A percentile compares a stretch with the other conserved stretches of the same genome.
Conservation (phyloP, 2,797 vertebrate species). For the Balearica regulorum region DNA sequence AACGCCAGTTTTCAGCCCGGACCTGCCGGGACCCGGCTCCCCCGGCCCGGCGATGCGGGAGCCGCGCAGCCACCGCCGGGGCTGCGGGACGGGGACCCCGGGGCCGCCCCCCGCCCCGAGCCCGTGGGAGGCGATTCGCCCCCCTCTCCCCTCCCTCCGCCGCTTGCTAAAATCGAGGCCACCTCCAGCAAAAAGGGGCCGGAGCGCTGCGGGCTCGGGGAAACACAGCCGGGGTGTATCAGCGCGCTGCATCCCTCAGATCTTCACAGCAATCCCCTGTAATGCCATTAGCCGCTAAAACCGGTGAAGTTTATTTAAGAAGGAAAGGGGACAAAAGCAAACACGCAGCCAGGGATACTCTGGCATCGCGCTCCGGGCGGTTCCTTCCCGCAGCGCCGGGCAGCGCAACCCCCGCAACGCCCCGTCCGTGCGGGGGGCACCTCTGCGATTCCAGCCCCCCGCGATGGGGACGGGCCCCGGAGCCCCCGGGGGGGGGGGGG, state of each 20-base stretch:
- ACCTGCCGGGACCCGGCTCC: not conserved
- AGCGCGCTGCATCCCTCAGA: accelerated
- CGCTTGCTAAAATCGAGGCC: no score
- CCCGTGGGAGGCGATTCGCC: accelerated
- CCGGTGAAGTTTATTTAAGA: not conserved
- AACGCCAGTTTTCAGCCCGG: not conserved
- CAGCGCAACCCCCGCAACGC: not conserved
- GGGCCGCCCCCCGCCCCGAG: accelerated
- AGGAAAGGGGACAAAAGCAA: no score
- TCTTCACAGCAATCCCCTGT: no score
- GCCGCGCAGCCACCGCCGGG: not conserved
- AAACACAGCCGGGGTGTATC: not conserved
- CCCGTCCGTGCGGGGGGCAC: not conserved
- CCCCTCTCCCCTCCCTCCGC: no score
- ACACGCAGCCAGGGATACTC: no score
- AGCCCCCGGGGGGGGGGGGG: no score
- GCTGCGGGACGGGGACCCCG: not conserved
- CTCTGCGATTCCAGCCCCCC: no score
- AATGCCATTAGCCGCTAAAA: not conserved
- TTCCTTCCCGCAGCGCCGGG: not conserved
- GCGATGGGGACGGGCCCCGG: not conserved
- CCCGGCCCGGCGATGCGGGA: not conserved
- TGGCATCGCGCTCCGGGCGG: not conserved
- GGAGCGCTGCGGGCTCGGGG: not conserved
- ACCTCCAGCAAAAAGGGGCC: not conserved